Evolutionary conservation across 2,888 invertebrate species (phyloP).

Genomic region (Argynnis bischoffii): DNA sequence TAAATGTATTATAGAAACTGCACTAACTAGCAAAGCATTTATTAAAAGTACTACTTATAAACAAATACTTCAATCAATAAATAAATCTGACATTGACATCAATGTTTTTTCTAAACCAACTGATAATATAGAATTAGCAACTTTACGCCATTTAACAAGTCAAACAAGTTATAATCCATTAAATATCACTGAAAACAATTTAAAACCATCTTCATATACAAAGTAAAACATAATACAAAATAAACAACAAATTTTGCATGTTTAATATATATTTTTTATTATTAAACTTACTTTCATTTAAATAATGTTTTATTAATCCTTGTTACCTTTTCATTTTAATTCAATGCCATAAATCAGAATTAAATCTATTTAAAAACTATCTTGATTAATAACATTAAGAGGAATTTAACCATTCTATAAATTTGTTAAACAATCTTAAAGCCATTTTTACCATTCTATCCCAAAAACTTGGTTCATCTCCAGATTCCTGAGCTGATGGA

Average conservation of each 20-base stretch:
- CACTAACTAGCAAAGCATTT: slow-evolving; percentile 59
- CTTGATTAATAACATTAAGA: slow-evolving; percentile 36
- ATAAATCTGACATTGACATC: slow-evolving; percentile 48
- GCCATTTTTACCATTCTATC: slow-evolving; percentile 72
- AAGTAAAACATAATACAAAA: background rate
- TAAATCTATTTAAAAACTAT: background rate
- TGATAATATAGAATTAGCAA: slow-evolving; percentile 48
- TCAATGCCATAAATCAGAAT: background rate
- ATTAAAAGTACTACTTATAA: slow-evolving; percentile 49
- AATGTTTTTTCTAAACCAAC: slow-evolving; percentile 51
- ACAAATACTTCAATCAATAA: slow-evolving; percentile 50
- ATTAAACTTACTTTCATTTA: background rate
- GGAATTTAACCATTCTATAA: slow-evolving; percentile 75
- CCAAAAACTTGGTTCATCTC: slow-evolving; percentile 74
- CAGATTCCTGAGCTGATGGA: slow-evolving; percentile 52
- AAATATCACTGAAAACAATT: slow-evolving; percentile 53
- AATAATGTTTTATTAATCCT: background rate
- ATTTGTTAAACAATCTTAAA: slow-evolving; percentile 67
- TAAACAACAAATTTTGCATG: background rate
- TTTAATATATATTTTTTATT: background rate
- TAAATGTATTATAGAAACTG: slow-evolving; percentile 65
- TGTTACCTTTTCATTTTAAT: background rate
- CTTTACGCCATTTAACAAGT: slow-evolving; percentile 52
- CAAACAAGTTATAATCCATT: slow-evolving; percentile 65
- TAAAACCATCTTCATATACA: slow-evolving; percentile 43